phyloP scores from a whole-genome alignment of 2,888 invertebrate genomes.

The Thyatira batis region DNA sequence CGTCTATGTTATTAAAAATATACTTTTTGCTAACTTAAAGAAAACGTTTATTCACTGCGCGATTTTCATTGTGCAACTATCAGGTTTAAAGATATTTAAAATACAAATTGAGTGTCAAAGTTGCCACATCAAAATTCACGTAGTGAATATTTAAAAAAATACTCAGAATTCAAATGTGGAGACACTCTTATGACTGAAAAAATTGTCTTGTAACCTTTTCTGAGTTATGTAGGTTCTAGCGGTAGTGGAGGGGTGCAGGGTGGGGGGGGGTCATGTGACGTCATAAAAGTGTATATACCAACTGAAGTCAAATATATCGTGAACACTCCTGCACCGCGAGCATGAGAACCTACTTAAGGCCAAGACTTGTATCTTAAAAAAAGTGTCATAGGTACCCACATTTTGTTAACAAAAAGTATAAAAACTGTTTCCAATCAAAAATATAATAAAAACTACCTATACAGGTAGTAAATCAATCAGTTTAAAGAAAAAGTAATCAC shows the following conservation, averaged over 20 bases:
- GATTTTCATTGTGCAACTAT: not conserved
- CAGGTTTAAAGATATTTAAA: not conserved
- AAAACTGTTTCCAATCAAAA: not conserved
- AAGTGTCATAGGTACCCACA: not conserved
- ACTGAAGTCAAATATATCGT: too few relatives aligned
- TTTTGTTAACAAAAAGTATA: not conserved
- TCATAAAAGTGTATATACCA: too few relatives aligned
- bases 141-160: not conserved
- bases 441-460: not conserved
- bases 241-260: too few relatives aligned
- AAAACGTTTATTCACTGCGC: not conserved
- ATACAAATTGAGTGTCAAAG: not conserved
- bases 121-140: not conserved
- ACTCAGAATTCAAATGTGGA: too few relatives aligned
- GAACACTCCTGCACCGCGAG: too few relatives aligned
- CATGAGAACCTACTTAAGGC: too few relatives aligned
- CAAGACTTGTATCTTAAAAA: too few relatives aligned
- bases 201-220: too few relatives aligned
- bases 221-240: too few relatives aligned
- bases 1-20: not conserved
- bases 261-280: too few relatives aligned
- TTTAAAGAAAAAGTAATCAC: not conserved
- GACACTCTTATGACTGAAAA: too few relatives aligned
- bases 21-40: not conserved
- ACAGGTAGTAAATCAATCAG: not conserved